Percentiles rank a stretch among this genome's conserved stretches.
phyloP scores from a whole-genome alignment of 2,113 vertebrate genomes.

The Phaetusa simplex region DNA sequence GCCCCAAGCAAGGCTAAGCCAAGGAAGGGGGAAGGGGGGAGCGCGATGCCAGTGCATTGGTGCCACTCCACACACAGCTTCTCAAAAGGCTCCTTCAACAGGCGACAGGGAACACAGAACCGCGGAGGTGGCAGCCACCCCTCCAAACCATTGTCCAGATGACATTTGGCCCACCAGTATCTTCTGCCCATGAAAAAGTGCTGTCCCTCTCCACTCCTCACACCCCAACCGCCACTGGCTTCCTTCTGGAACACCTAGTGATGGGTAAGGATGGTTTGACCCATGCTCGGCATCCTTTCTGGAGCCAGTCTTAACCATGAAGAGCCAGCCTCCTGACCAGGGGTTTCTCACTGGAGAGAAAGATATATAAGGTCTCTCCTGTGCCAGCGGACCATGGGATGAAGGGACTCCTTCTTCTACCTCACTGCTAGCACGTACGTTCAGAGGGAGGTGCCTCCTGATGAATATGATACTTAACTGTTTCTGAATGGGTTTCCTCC shows the following conservation, averaged over 20 bases:
- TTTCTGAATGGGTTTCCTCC: slow-evolving; percentile 94
- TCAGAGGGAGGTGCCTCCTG: neutral
- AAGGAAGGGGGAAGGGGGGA: neutral
- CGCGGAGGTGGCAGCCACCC: neutral
- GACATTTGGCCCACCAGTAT: neutral
- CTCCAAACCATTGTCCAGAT: neutral
- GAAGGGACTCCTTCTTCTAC: neutral
- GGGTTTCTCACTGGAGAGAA: neutral
- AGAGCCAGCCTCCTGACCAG: neutral
- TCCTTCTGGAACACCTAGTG: neutral
- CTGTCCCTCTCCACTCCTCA: neutral
- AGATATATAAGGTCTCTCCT: neutral
- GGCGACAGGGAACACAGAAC: fast-evolving
- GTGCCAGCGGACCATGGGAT: neutral
- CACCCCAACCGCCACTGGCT: neutral
- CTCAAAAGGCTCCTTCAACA: neutral
- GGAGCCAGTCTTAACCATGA: neutral
- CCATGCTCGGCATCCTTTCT: neutral
- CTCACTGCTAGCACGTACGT: fast-evolving
- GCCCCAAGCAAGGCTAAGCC: neutral
- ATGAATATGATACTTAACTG: slow-evolving; percentile 82
- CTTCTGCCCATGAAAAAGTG: fast-evolving
- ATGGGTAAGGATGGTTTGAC: neutral
- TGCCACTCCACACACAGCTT: neutral
- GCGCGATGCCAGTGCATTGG: fast-evolving